Evolutionary conservation across 2,888 invertebrate genomes (phyloP), one percentile per base, ranked within the genome.

Genomic region (Unio delphinus): DNA sequence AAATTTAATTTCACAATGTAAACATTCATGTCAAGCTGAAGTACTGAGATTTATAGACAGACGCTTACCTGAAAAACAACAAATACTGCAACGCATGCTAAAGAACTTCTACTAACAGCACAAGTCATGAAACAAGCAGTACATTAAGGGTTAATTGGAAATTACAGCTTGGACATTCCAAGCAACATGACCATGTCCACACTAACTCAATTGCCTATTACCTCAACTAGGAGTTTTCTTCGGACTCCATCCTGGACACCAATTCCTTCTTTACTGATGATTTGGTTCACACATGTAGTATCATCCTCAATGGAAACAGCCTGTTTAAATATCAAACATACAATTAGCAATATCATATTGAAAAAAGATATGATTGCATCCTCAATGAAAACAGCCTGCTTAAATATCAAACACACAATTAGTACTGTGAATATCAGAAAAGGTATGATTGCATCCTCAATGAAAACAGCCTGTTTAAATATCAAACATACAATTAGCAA

Each of bases 201-300:
- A 30, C 7, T 4, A 18, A 18, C 26, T 7, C 55, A 55, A 26
- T 63, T 18, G 8, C 26, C 30, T 59, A 69, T 45, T 76, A 89
- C 89, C 85, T 89, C 88, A 7, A 90, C 87, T 1, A 87, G 75
- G 5, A 90, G 73, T 55, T 83, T 73, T 63, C 85, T 78, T 26
- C 83, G 80, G 23, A 88, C 87, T 0, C 88, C 83, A 73, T 90
- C 89, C 28, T 80, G 73, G 0, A 81, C 84, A 11, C 83, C 86
- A 0, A 80, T 63, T 45, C 71, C 74, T 45, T 79, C 69, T 20
- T 81, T 76, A 56, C 82, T 82, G 26, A 81, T 67, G 3, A 79
- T 64, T 1, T 75, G 76, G 67, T 87, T 84, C n/a, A 78, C 85
- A 77, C 89, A 88, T 0, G 80, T 70, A 1, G 80, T 85, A 54